These are phyloP conservation scores for Zaprionus vittiger DNA, from an alignment of 1,140 invertebrate species.

Conservation along the genomic window DNA sequence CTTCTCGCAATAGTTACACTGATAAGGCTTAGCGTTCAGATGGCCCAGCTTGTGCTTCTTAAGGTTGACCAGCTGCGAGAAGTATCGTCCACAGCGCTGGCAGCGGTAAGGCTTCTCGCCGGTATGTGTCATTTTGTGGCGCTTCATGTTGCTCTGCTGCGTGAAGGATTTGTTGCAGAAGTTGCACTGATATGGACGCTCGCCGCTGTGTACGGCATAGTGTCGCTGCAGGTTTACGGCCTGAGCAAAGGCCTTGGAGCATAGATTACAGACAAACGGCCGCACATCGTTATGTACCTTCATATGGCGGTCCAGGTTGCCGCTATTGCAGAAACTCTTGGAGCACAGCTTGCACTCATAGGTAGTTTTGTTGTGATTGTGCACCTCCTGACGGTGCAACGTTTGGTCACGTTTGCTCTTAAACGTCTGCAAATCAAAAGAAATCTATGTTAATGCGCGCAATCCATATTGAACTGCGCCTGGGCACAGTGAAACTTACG, in stretches of 20 bases:
- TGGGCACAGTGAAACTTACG: slow-evolving; percentile 55
- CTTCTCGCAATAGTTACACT: slow-evolving; percentile 79
- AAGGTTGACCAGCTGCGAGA: slow-evolving; percentile 82
- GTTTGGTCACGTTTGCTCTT: slow-evolving; percentile 80
- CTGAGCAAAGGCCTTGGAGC: slow-evolving; percentile 82
- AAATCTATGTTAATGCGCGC: slow-evolving; percentile 1
- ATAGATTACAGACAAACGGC: slow-evolving; percentile 76
- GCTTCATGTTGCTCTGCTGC: slow-evolving; percentile 83
- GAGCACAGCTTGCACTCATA: slow-evolving; percentile 81
- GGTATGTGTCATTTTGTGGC: slow-evolving; percentile 84
- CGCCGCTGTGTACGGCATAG: slow-evolving; percentile 81
- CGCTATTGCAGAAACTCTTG: slow-evolving; percentile 81
- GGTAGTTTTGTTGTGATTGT: slow-evolving; percentile 79
- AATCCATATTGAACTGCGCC: neutral
- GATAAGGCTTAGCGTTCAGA: slow-evolving; percentile 79
- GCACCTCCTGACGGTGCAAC: slow-evolving; percentile 77
- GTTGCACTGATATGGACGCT: slow-evolving; percentile 79
- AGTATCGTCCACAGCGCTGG: slow-evolving; percentile 77
- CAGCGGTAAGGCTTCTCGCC: slow-evolving; percentile 83
- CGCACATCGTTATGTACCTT: slow-evolving; percentile 83
- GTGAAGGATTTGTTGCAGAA: slow-evolving; percentile 84
- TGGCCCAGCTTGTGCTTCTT: slow-evolving; percentile 83
- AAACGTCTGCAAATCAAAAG: slow-evolving; percentile 59
- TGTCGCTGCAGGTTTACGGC: slow-evolving; percentile 82
- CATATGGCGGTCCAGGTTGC: slow-evolving; percentile 81